Evolutionary conservation across 1,140 invertebrate genomes (phyloP), one percentile per base, ranked within the genome.

Genomic region (Philopotamus ludificatus): DNA sequence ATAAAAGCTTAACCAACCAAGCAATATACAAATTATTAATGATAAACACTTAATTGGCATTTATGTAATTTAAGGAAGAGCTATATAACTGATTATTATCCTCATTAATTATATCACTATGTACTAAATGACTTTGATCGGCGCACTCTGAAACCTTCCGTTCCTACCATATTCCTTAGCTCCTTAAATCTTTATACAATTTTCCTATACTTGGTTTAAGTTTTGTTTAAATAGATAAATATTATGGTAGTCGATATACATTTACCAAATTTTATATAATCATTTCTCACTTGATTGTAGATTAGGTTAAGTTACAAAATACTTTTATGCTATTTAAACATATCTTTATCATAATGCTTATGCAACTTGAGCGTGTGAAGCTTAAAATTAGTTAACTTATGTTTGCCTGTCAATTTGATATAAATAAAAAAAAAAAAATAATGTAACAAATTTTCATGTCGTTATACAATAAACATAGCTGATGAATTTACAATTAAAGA

Each of bases 371-470:
- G 68, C 68, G 54, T 65, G 65, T 66, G 68, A 70, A 60, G 68
- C 68, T 70, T 70, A 70, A 70, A 70, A 70, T 70, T 70, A 70
- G 68, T 70, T 70, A 70, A 70, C 68, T 70, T 66, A 70, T 70
- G 64, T 66, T 42, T 62, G 62, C 64, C 68, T 63, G 68, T 66
- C 68, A 66, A 57, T 63, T 70, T 63, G 44, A 65, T 66, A 66
- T 65, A 69, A 66, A 70, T 70, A 66, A 70, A 63, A 28, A 62
- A 45, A 63, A 45, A 58, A 60, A 63, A 65, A n/a, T n/a, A n/a
- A n/a, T n/a, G 42, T 44, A 70, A 66, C 65, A 64, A 65, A 66
- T 58, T 62, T 63, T 64, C 9, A 21, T 53, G 59, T 63, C n/a
- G 63, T 65, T 63, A 70, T 66, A n/a, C n/a, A 42, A 66, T 69